Base-by-base conservation (phyloP, 2,888 invertebrate species). In the Teleiodes luculella region DNA sequence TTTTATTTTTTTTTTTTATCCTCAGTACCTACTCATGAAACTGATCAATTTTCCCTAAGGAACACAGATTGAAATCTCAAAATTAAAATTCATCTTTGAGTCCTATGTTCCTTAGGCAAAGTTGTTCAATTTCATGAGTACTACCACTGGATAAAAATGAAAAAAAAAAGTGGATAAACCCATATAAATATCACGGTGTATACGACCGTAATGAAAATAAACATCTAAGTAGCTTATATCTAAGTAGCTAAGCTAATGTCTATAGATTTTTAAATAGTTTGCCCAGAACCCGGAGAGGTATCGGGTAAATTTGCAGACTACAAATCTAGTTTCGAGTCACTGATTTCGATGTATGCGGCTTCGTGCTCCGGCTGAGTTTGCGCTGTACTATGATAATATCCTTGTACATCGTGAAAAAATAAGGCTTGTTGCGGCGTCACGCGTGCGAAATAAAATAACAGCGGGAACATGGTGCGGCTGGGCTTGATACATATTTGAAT, bases 401-500 rank as follows among this genome's bases (percentile, higher is more conserved):
- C 75, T 69, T 68, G 70, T 74, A 78, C 78, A 63, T 72, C 63
- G 43, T 28, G 68, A 80, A 85, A 85, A 85, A 83, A 83, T 85
- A 80, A 83, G 80, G 76, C 78, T 73, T 20, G 66, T 75, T 76
- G 68, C 74, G 77, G 70, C 76, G 80, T 85, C 88, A 88, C 86
- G 87, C 83, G 81, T 82, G 70, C 71, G 79, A 85, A 86, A 86
- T 87, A 88, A 89, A 89, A 87, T 88, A 87, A 85, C 84, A 84
- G 78, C 78, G 81, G 70, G 80, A 82, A 81, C 82, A 80, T 74
- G 81, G 79, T 80, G 85, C 80, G 86, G 81, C 83, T 82, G 83
- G 80, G 80, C 83, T 81, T 85, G 84, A 87, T 88, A 88, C 86
- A 86, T 88, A 89, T 88, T 89, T 89, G 88, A 88, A 89, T 88